These are phyloP conservation scores for Peucedramus taeniatus DNA, from an alignment of 2,113 vertebrate species.

Conservation along the genomic window DNA sequence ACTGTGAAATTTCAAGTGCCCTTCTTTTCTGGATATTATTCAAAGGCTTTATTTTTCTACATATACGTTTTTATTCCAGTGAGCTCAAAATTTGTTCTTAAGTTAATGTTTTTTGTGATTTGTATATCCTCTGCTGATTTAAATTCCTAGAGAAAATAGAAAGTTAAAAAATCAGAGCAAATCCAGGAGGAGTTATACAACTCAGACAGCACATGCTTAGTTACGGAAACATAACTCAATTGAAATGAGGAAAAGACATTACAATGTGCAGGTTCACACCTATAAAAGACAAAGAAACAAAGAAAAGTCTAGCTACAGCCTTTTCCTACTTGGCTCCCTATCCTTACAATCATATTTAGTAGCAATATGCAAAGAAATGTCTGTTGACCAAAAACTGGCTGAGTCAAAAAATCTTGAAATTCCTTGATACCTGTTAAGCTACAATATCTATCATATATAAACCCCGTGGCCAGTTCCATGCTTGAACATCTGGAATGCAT, in stretches of 20 bases:
- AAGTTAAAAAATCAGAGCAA: not conserved
- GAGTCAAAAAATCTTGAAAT: not conserved
- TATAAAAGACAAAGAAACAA: not conserved
- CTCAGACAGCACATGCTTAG: not conserved
- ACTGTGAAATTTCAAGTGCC: not conserved
- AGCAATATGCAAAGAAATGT: not conserved
- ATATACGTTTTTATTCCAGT: not conserved
- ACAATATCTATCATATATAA: not conserved
- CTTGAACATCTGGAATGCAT: not conserved
- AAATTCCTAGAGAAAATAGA: not conserved
- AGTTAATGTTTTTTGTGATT: not conserved
- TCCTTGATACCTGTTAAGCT: not conserved
- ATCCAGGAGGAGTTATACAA: not conserved
- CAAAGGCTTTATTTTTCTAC: not conserved
- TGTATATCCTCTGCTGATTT: not conserved
- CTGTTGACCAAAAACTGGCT: not conserved
- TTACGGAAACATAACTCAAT: not conserved
- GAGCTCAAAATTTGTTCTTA: not conserved
- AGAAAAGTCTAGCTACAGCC: not conserved
- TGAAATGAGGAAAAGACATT: not conserved
- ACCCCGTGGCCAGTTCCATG: not conserved
- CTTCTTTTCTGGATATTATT: not conserved
- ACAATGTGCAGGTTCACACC: not conserved
- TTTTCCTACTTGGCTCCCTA: not conserved
- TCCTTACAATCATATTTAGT: not conserved